Evolutionary conservation across 1,140 invertebrate species (phyloP).

Genomic region (Tribolium madens): DNA sequence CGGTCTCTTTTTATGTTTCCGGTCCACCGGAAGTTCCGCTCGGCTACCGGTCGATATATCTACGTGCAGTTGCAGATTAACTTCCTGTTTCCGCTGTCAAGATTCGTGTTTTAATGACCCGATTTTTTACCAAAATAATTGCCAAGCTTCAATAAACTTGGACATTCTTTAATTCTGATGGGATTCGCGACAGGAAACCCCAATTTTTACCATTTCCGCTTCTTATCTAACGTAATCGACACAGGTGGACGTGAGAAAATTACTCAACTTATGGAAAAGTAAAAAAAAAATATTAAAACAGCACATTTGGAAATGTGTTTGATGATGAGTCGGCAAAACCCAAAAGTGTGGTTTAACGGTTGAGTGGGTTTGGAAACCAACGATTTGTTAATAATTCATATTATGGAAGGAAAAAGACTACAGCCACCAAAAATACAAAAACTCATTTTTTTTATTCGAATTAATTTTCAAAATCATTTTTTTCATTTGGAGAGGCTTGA

Average conservation of each 20-base stretch:
- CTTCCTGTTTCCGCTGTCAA: conserved; percentile 63
- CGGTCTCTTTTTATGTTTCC: conserved; percentile 66
- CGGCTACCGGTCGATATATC: conserved; percentile 64
- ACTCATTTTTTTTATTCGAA: too few relatives aligned
- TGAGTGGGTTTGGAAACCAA: neutral
- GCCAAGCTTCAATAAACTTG: too few relatives aligned
- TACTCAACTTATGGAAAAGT: neutral
- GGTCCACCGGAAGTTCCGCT: conserved; percentile 65
- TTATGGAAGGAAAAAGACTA: too few relatives aligned
- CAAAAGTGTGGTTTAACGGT: neutral
- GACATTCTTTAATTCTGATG: neutral
- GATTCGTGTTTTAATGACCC: conserved; percentile 58
- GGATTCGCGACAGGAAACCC: neutral
- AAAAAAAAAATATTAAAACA: neutral
- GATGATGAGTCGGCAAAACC: neutral
- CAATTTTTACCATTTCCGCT: neutral
- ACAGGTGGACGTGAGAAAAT: neutral
- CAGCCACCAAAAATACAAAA: too few relatives aligned
- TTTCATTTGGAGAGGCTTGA: too few relatives aligned
- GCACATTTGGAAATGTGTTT: neutral
- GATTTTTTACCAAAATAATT: conserved; percentile 46
- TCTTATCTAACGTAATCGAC: neutral
- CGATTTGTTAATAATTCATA: neutral
- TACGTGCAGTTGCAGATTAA: conserved; percentile 66
- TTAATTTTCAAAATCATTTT: too few relatives aligned